phyloP scores from a whole-genome alignment of 2,888 invertebrate genomes.

The Electrophaes corylata region DNA sequence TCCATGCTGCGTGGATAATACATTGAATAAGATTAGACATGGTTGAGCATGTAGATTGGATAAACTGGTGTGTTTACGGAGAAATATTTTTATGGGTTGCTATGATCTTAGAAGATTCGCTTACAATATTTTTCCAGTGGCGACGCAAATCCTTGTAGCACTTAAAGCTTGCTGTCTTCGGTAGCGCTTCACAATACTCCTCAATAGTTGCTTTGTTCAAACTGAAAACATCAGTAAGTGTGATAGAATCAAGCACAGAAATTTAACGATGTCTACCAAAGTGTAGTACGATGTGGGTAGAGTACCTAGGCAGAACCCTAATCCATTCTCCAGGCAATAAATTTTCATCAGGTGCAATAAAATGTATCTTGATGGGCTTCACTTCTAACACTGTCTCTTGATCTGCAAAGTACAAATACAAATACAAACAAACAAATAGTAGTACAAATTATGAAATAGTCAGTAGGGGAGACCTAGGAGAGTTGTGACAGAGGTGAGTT shows the following conservation, averaged over 20 bases:
- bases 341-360: slow-evolving; percentile 54
- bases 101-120: no score
- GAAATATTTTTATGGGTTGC: no score
- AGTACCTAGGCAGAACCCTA: slow-evolving; percentile 73
- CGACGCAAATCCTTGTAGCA: slow-evolving; percentile 76
- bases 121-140: slow-evolving; percentile 83
- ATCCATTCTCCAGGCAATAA: slow-evolving; percentile 64
- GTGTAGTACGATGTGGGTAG: no score
- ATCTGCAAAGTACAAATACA: slow-evolving; percentile 46
- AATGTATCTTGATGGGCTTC: slow-evolving; percentile 66
- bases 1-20: slow-evolving; percentile 59
- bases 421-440: no score
- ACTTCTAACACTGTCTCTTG: slow-evolving; percentile 51
- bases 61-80: no score
- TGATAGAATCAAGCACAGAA: no score
- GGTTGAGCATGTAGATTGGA: no score
- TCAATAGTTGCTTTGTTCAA: slow-evolving; percentile 70
- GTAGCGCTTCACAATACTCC: slow-evolving; percentile 54
- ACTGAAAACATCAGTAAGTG: slow-evolving; percentile 52
- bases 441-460: not conserved
- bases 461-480: no score
- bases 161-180: slow-evolving; percentile 61
- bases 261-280: no score
- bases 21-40: not conserved
- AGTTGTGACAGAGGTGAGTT: no score